Evolutionary conservation across 2,113 vertebrate genomes (phyloP), one percentile per base, ranked within the genome.

Genomic region (Pitta sordida): DNA sequence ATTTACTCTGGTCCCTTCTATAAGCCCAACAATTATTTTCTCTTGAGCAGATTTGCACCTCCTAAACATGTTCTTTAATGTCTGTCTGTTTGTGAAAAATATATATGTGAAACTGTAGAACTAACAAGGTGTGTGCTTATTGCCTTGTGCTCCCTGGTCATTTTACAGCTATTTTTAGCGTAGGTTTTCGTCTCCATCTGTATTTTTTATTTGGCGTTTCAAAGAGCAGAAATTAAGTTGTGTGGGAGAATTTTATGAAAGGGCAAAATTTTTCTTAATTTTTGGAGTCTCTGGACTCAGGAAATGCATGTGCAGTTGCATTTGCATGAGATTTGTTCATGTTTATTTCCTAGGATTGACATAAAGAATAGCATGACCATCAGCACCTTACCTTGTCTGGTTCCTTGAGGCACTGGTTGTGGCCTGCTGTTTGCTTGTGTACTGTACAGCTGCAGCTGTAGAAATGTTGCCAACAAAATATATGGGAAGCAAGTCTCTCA

Each of bases 341-440:
- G 17, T 64, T 83, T 81, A 29, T 85, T 87, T 85, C 64, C 22
- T 67, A 30, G 29, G 30, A 26, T 70, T 88, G 76, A 29, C n/a
- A 16, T 62, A 34, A 83, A 86, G 69, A 82, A 71, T 53, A 94
- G 32, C 43, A 55, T 1, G 4, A 77, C 30, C 59, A 74, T 74
- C 56, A 77, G 48, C 55, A 62, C 51, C 32, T 44, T 74, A 62
- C 32, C 43, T 70, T 82, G 24, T 76, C 59, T 80, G 74, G 39
- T 58, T 95, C 43, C 52, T 91, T 52, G 67, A 58, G 82, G 58
- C 27, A 20, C 37, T 88, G 89, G 11, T 51, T 39, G 30, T 65
- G 29, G 91, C 75, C 78, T 87, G 58, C 87, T 84, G 68, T 91
- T 82, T 96, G 82, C 90, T 86, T 80, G 67, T 77, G 30, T 77